Evolutionary conservation across 2,888 invertebrate species (phyloP).

Genomic region (Phanerotoma sp.): DNA sequence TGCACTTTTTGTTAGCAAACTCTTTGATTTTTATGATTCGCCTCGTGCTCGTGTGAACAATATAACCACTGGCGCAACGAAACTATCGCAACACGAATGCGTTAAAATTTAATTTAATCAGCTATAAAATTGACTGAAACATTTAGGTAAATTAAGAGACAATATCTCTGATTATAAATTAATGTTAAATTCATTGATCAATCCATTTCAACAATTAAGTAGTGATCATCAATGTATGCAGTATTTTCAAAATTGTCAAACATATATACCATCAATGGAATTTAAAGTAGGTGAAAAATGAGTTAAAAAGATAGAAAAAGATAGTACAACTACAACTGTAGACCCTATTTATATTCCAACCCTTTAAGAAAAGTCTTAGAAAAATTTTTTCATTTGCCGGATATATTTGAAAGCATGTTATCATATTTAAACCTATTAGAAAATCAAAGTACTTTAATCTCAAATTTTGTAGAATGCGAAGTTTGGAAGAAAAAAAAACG

Average conservation of each 20-base stretch:
- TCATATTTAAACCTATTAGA: neutral
- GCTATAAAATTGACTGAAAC: neutral
- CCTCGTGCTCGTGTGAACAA: neutral
- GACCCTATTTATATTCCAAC: neutral
- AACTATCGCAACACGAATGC: neutral
- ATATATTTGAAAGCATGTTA: neutral
- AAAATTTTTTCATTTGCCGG: neutral
- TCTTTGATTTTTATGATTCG: neutral
- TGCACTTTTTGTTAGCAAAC: neutral
- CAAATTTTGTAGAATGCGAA: neutral
- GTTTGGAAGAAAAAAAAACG: neutral
- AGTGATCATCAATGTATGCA: neutral
- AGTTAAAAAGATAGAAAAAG: neutral
- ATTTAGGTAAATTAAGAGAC: neutral
- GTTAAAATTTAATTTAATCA: neutral
- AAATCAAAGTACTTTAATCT: neutral
- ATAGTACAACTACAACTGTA: neutral
- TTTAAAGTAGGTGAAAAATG: neutral
- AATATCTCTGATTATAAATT: neutral
- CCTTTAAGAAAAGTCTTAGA: neutral
- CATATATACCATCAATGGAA: neutral
- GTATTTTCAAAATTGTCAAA: neutral
- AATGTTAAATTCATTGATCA: neutral
- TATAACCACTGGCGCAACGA: neutral
- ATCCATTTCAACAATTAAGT: neutral